Conservation (phyloP, 2,113 vertebrate species). For the Bujurquina vittata region DNA sequence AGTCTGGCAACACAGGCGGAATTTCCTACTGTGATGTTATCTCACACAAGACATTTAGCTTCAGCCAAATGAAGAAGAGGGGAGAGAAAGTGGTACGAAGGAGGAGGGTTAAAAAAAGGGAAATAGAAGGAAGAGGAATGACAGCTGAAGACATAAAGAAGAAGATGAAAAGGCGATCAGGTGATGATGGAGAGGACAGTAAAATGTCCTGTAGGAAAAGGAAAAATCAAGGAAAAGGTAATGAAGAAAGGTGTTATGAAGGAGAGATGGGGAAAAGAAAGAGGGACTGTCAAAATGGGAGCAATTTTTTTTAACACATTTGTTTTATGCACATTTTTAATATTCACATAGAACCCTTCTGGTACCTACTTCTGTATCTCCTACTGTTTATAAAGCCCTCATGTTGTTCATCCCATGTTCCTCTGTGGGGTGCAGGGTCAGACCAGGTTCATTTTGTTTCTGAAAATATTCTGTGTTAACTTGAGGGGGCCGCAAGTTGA, state of each 20-base stretch:
- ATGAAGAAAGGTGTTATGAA: not conserved
- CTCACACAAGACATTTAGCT: constrained; percentile 76
- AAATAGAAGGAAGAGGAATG: not conserved
- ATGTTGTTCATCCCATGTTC: not conserved
- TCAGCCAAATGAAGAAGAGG: constrained; percentile 62
- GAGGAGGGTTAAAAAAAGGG: not conserved
- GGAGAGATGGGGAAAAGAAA: not conserved
- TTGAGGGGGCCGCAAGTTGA: not conserved
- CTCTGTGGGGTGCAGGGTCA: not conserved
- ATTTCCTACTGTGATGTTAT: constrained; percentile 80
- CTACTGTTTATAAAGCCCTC: not conserved
- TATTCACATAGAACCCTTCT: not conserved
- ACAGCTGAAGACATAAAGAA: not conserved
- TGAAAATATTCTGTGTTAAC: not conserved
- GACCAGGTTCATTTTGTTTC: not conserved
- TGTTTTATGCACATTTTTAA: not conserved
- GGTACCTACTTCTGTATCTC: not conserved
- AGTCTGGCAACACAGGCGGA: constrained; percentile 77
- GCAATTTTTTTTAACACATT: not conserved
- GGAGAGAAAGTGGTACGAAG: not conserved
- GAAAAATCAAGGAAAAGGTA: not conserved
- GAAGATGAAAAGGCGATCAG: not conserved
- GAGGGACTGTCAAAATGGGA: not conserved
- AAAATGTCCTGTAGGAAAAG: not conserved
- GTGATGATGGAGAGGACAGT: not conserved